Evolutionary conservation across 2,888 invertebrate genomes (phyloP).

Genomic region (Caenorhabditis zanzibari): DNA sequence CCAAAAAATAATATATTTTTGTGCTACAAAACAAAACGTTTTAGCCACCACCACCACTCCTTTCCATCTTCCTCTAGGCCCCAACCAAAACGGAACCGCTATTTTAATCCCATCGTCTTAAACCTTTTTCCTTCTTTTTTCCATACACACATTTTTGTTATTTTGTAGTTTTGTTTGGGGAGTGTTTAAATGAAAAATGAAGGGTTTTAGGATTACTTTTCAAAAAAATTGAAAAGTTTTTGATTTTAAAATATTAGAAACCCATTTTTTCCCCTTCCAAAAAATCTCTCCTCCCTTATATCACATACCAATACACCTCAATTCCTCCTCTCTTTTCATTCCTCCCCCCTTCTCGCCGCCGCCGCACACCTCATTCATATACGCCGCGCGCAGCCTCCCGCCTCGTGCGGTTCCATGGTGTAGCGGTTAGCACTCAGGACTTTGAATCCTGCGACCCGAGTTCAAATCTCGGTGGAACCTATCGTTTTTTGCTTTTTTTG

Average conservation of each 20-base stretch:
- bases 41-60: too few relatives aligned
- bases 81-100: slow-evolving; percentile 6
- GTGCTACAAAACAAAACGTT: neutral
- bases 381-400: neutral
- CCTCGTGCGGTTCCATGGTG: slow-evolving; percentile 70
- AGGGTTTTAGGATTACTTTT: too few relatives aligned
- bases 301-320: neutral
- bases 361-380: neutral
- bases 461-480: slow-evolving; percentile 79
- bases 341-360: neutral
- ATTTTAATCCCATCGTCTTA: slow-evolving; percentile 7
- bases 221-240: too few relatives aligned
- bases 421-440: slow-evolving; percentile 79
- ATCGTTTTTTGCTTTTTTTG: slow-evolving; percentile 30
- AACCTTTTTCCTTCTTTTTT: neutral
- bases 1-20: neutral
- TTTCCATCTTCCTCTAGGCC: too few relatives aligned
- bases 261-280: too few relatives aligned
- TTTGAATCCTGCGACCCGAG: slow-evolving; percentile 78
- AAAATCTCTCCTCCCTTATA: too few relatives aligned
- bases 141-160: too few relatives aligned
- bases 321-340: neutral
- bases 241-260: too few relatives aligned
- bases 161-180: too few relatives aligned
- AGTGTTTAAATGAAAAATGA: too few relatives aligned